Evolutionary conservation across 53 echinoderm and acorn worm genomes (phyloP), one percentile per base, ranked within the genome.

Genomic region (Apostichopus leukothele): DNA sequence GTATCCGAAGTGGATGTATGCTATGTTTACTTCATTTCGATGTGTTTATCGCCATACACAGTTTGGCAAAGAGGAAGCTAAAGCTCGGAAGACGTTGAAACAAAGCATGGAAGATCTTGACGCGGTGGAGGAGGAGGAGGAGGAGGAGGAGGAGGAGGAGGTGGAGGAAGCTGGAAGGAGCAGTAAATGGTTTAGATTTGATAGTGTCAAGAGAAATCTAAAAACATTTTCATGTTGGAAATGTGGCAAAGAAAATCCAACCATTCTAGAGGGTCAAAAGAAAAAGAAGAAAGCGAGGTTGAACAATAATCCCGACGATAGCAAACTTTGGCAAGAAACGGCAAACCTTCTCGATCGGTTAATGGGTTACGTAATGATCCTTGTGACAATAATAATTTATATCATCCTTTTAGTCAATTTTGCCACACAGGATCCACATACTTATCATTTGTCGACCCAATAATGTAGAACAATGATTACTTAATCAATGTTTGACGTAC

Each of bases 41-140:
- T 87, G 74, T 21, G 50, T 75, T 22, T 75, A 75, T 19, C 88
- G 75, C 7, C 85, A 18, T 7, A 85, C 85, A 5, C 85, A 85
- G 67, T 85, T 85, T n/a, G 85, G 85, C 66, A 85, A 85, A 67
- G 66, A 85, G 10, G 85, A 85, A 50, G 85, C 85, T 6, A 85
- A 85, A 67, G 85, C 85, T 11, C 23, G 85, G 50, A 85, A 85
- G 51, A 27, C 85, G 50, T 21, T 67, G 11, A 60, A 60, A 26
- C 50, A 7, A 50, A 20, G 20, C 16, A 71, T 6, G 18, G 26
- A 50, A 50, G 85, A 85, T 50, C 50, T 23, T 18, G 2, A 18
- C 23, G 85, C 66, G 20, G 67, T 20, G 12, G 51, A 66, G 9
- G 67, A 10, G 4, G 12, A 27, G 5, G 85, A 39, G 3, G 13